These are phyloP conservation scores for Coendou prehensilis DNA, from an alignment of 2,797 vertebrate genomes.

Conservation along the genomic window DNA sequence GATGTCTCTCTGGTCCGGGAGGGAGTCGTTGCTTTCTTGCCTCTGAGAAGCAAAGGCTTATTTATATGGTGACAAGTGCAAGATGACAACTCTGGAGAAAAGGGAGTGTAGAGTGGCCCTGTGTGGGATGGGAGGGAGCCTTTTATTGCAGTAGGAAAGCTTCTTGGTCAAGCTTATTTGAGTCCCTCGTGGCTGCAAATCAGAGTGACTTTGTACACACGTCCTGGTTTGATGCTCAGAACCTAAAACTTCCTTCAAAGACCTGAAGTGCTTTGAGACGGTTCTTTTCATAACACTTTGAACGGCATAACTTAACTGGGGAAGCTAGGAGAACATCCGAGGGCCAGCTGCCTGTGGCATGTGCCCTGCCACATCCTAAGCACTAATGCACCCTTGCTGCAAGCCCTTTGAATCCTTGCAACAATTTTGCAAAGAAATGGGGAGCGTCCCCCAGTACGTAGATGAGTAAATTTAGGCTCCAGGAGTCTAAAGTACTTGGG, in stretches of 20 bases:
- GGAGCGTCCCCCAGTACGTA: background rate
- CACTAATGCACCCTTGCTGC: background rate
- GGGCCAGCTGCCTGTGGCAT: background rate
- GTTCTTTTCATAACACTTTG: slow-evolving; percentile 67
- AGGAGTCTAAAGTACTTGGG: background rate
- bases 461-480: background rate
- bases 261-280: slow-evolving; percentile 65
- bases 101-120: background rate
- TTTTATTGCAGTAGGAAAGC: slow-evolving; percentile 44
- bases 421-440: background rate
- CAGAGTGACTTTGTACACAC: slow-evolving; percentile 62
- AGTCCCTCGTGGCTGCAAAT: slow-evolving; percentile 18
- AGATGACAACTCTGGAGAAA: slow-evolving; percentile 55
- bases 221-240: slow-evolving; percentile 69
- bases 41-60: slow-evolving; percentile 62
- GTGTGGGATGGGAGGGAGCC: background rate
- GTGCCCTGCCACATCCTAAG: background rate
- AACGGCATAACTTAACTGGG: slow-evolving; percentile 21
- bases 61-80: background rate
- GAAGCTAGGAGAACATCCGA: background rate
- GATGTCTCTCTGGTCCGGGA: background rate
- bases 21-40: slow-evolving; percentile 53
- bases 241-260: slow-evolving; percentile 72
- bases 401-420: background rate
- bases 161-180: slow-evolving; percentile 64